Conservation (phyloP, 2,797 vertebrate genomes). For the Nannoperca australis region DNA sequence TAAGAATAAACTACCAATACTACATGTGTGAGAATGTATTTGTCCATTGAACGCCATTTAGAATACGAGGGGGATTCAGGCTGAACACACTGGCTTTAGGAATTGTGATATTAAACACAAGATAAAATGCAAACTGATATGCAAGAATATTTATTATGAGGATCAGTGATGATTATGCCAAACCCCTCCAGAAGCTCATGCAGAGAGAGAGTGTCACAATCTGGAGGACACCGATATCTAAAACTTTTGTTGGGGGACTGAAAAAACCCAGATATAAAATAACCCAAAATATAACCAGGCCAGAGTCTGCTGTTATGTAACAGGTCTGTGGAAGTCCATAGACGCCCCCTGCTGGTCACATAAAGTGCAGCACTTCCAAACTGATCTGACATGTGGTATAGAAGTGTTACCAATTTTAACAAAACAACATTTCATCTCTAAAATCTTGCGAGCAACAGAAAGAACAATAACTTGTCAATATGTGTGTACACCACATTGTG, state of each 20-base stretch:
- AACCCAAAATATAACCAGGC: constrained; percentile 52
- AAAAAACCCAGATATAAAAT: constrained; percentile 52
- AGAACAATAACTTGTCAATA: not conserved
- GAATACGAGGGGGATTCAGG: constrained; percentile 15
- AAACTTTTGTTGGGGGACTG: constrained; percentile 45
- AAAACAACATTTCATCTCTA: not conserved
- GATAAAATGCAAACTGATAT: constrained; percentile 1
- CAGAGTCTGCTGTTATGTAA: constrained; percentile 62
- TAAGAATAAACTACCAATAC: not conserved
- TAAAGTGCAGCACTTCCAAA: not conserved
- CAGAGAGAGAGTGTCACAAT: constrained; percentile 41
- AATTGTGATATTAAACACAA: constrained; percentile 4
- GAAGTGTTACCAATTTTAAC: not conserved
- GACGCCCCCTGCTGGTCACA: constrained; percentile 69
- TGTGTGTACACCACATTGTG: not conserved
- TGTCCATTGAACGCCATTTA: not conserved
- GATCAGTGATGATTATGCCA: constrained; percentile 6
- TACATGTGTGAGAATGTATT: not conserved
- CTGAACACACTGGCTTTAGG: not conserved
- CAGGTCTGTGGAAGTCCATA: constrained; percentile 33
- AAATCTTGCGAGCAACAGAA: not conserved
- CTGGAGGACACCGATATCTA: constrained; percentile 37
- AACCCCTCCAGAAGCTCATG: constrained; percentile 31
- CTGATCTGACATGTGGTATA: not conserved
- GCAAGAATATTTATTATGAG: constrained; percentile 28